These are phyloP conservation scores for Nycticebus coucang DNA, from an alignment of 2,113 vertebrate genomes.

Conservation along the genomic window DNA sequence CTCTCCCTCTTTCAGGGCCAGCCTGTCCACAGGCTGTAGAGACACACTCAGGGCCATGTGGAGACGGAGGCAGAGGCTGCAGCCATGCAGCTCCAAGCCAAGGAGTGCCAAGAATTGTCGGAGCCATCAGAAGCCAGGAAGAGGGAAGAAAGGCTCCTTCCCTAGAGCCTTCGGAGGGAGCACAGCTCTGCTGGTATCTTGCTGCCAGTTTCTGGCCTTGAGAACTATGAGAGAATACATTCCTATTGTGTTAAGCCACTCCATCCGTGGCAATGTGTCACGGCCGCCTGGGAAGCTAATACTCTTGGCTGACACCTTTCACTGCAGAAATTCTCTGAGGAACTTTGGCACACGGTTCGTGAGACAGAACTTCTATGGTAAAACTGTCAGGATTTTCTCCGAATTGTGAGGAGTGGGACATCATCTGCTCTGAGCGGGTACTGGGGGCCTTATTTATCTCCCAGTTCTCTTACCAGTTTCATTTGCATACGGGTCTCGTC, in stretches of 20 bases:
- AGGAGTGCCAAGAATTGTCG: not conserved
- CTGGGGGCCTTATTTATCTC: rapidly evolving
- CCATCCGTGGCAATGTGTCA: not conserved
- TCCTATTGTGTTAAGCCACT: not conserved
- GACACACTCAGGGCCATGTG: not conserved
- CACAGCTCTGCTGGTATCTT: not conserved
- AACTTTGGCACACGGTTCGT: not conserved
- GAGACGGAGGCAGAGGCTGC: not conserved
- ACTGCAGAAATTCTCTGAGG: not conserved
- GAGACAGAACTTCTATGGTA: not conserved
- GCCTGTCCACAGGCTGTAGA: too few relatives aligned
- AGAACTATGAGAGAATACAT: not conserved
- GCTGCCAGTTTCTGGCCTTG: not conserved
- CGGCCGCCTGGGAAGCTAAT: not conserved
- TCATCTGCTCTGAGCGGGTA: not conserved
- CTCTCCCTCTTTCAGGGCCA: not conserved
- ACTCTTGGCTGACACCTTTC: not conserved
- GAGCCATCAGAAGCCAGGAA: not conserved
- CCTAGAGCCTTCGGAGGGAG: not conserved
- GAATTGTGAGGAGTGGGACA: rapidly evolving
- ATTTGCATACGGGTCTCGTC: slow-evolving; percentile 83
- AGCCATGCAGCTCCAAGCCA: rapidly evolving
- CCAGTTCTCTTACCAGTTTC: slow-evolving; percentile 83
- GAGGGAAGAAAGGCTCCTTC: not conserved
- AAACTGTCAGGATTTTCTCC: not conserved